phyloP scores from a whole-genome alignment of 2,888 invertebrate genomes.

The Mayetiola destructor region DNA sequence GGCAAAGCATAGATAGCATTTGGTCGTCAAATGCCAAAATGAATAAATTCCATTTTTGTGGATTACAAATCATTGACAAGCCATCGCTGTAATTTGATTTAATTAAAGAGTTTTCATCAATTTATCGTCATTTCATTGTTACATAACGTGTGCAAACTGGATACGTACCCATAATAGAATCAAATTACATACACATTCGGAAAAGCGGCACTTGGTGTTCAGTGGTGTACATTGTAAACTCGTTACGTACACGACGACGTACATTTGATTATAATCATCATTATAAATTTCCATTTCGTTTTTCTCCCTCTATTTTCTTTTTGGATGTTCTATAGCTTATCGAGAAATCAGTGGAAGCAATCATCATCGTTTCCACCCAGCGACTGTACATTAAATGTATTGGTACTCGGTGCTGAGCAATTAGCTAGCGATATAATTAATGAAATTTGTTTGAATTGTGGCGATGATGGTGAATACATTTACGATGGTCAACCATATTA shows the following conservation, averaged over 20 bases:
- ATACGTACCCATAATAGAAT: not conserved
- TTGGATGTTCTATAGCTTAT: constrained; percentile 22
- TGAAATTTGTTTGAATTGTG: constrained; percentile 73
- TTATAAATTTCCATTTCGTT: not conserved
- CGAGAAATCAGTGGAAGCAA: constrained; percentile 25
- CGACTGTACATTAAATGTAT: constrained; percentile 52
- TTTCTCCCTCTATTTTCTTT: no score
- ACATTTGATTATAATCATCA: constrained; percentile 13
- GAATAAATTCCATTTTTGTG: no score
- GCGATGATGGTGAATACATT: constrained; percentile 66
- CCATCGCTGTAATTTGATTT: constrained; percentile 6
- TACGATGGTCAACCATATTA: constrained; percentile 67
- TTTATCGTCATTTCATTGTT: no score
- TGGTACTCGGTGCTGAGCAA: constrained; percentile 75
- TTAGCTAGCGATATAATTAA: constrained; percentile 76
- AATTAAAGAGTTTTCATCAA: not conserved
- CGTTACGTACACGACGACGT: not conserved
- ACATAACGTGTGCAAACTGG: not conserved
- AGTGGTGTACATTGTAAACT: not conserved
- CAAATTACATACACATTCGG: not conserved
- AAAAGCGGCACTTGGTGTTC: not conserved
- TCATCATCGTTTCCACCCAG: constrained; percentile 21
- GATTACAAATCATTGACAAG: constrained; percentile 7
- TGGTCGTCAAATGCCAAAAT: no score
- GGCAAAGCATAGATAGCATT: no score